phyloP scores from a whole-genome alignment of 2,797 vertebrate species.

The Poeciliopsis infans region DNA sequence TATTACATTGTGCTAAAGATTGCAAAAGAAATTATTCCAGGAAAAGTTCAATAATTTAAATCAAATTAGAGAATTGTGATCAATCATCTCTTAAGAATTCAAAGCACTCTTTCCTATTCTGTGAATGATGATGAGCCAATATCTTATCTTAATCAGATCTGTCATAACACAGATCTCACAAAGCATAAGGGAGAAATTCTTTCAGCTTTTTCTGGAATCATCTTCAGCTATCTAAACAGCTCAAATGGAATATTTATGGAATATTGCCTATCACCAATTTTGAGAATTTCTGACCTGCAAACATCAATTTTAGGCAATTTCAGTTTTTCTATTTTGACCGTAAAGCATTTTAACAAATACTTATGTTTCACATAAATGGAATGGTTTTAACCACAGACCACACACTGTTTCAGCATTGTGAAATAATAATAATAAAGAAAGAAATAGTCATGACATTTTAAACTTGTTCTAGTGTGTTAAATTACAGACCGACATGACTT shows the following conservation, averaged over 20 bases:
- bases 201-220: background rate
- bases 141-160: background rate
- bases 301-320: background rate
- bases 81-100: background rate
- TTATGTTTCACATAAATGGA: background rate
- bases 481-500: background rate
- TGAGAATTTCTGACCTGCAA: background rate
- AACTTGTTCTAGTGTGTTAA: background rate
- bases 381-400: background rate
- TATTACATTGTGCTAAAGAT: constrained; percentile 12
- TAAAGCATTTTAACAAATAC: background rate
- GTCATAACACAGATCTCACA: background rate
- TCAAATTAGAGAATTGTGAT: background rate
- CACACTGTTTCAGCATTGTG: background rate
- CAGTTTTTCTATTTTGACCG: background rate
- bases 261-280: background rate
- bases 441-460: background rate
- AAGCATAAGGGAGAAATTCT: background rate
- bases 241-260: background rate
- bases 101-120: background rate
- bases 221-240: background rate
- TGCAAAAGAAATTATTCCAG: background rate
- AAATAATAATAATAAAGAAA: background rate
- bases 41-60: background rate
- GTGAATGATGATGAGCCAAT: background rate